A percentile compares a stretch with the other conserved stretches of the same genome.
These are phyloP conservation scores for Clarias magur DNA, from an alignment of 2,113 vertebrate species.

Conservation along the genomic window DNA sequence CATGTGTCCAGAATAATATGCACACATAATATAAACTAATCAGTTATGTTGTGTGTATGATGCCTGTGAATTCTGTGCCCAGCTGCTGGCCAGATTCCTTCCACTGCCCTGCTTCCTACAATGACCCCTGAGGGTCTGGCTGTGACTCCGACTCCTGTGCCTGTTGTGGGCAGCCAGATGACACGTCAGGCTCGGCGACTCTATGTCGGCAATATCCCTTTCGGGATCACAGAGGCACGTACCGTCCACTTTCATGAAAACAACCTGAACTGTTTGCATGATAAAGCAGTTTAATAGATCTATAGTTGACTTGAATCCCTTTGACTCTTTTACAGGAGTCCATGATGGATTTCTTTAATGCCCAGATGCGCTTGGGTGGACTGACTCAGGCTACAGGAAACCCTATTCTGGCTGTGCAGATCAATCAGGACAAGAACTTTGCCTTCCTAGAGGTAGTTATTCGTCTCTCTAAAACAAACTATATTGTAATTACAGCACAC, in stretches of 20 bases:
- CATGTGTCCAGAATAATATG: not conserved
- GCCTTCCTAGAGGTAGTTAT: conserved; percentile 85
- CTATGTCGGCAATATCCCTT: conserved; percentile 92
- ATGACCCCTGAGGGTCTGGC: conserved; percentile 90
- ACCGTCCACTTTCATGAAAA: not conserved
- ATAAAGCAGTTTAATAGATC: not conserved
- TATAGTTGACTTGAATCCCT: not conserved
- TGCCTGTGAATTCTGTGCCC: not conserved
- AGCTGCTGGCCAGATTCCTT: conserved; percentile 94
- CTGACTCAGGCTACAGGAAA: conserved; percentile 92
- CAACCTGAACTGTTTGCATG: not conserved
- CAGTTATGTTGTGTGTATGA: not conserved
- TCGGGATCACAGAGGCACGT: conserved; percentile 88
- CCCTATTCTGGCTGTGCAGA: conserved; percentile 90
- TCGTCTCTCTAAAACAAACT: not conserved
- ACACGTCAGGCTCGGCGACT: conserved; percentile 88
- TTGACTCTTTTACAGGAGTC: conserved; percentile 74
- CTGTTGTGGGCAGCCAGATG: conserved; percentile 93
- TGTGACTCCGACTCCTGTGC: conserved; percentile 87
- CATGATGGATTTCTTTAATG: conserved; percentile 96
- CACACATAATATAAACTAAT: not conserved
- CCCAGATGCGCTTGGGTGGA: conserved; percentile 90
- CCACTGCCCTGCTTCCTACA: conserved; percentile 88
- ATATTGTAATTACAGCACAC: not conserved
- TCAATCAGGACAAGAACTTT: conserved; percentile 95